Evolutionary conservation across 1,140 invertebrate species (phyloP).

Genomic region (Apis cerana): DNA sequence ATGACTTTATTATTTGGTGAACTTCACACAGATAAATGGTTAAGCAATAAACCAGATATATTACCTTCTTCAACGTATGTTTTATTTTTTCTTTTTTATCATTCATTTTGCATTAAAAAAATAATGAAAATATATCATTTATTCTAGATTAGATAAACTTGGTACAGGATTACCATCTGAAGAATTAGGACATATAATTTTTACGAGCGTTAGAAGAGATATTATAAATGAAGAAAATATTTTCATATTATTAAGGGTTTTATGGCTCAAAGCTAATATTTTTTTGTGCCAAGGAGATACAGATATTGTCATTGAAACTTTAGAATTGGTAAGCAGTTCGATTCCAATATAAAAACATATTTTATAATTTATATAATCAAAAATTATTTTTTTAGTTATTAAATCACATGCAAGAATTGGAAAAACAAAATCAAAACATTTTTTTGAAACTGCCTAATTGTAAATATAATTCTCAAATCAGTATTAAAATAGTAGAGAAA

Average conservation of each 20-base stretch:
- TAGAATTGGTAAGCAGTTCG: slow-evolving; percentile 75
- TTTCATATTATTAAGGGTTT: slow-evolving; percentile 77
- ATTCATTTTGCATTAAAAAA: not conserved
- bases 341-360: not conserved
- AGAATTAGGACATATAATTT: slow-evolving; percentile 77
- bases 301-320: slow-evolving; percentile 78
- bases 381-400: slow-evolving; percentile 72
- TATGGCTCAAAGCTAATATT: slow-evolving; percentile 82
- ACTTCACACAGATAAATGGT: slow-evolving; percentile 83
- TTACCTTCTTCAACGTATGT: slow-evolving; percentile 71
- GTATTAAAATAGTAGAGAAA: slow-evolving; percentile 74
- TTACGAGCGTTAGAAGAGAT: slow-evolving; percentile 77
- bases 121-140: slow-evolving; percentile 3
- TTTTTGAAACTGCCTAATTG: slow-evolving; percentile 81
- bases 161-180: slow-evolving; percentile 77
- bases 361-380: not conserved
- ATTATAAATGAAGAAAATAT: slow-evolving; percentile 76
- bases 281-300: slow-evolving; percentile 80
- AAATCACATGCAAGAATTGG: slow-evolving; percentile 72
- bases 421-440: slow-evolving; percentile 67
- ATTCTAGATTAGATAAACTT: slow-evolving; percentile 66
- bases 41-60: slow-evolving; percentile 80
- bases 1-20: slow-evolving; percentile 85
- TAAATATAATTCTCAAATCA: slow-evolving; percentile 80
- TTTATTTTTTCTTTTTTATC: not conserved